Percentiles rank a stretch among this genome's conserved stretches.
These are phyloP conservation scores for Sclerurus mexicanus DNA, from an alignment of 2,113 vertebrate species.

Conservation along the genomic window DNA sequence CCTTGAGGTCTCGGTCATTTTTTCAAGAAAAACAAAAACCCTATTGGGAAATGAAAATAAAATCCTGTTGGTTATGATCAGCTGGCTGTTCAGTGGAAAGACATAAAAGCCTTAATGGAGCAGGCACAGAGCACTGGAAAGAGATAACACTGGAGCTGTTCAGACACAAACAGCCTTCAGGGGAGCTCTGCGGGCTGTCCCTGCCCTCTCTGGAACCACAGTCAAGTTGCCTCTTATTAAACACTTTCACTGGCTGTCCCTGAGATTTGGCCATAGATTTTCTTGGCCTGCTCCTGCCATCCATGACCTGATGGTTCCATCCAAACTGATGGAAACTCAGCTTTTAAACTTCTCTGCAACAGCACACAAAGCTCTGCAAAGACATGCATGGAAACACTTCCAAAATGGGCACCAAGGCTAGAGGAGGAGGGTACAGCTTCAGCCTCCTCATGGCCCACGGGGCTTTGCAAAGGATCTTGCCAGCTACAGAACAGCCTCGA, in stretches of 20 bases:
- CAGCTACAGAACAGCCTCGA: background rate
- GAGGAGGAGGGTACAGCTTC: background rate
- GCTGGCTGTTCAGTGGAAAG: background rate
- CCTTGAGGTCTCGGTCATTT: background rate
- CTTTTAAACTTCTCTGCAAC: background rate
- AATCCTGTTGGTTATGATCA: background rate
- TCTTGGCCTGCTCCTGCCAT: background rate
- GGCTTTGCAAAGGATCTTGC: background rate
- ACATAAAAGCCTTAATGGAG: background rate
- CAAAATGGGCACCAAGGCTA: background rate
- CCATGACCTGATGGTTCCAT: fast-evolving
- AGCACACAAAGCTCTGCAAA: background rate
- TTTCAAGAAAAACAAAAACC: slow-evolving; percentile 11
- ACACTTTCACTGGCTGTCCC: background rate
- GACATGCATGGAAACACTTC: background rate
- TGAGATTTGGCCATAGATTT: background rate
- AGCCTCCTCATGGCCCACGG: background rate
- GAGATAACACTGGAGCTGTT: slow-evolving; percentile 7
- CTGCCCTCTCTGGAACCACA: background rate
- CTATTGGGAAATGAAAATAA: slow-evolving; percentile 23
- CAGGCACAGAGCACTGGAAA: background rate
- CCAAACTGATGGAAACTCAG: background rate
- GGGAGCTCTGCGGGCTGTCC: background rate
- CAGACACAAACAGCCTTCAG: background rate
- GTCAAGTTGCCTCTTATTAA: background rate